Conservation (phyloP, 2,888 invertebrate species). For the Liopterus haemorrhoidalis region DNA sequence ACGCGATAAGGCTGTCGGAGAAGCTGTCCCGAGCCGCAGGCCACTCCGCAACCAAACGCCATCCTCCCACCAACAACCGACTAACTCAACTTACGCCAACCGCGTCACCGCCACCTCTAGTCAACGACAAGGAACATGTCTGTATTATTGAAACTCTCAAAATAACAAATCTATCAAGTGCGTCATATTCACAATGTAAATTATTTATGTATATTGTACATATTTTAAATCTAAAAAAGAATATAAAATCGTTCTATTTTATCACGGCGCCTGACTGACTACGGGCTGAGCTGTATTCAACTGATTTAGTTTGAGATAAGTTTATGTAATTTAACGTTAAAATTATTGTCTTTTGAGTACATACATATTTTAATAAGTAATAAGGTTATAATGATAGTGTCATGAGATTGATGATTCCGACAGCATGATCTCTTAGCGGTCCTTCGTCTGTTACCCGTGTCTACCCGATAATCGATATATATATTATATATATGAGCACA, state of each 20-base stretch:
- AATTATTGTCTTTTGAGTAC: slow-evolving; percentile 27
- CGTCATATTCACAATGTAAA: slow-evolving; percentile 39
- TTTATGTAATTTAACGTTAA: slow-evolving; percentile 26
- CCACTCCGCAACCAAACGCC: slow-evolving; percentile 7
- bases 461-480: not conserved
- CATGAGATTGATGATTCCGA: slow-evolving; percentile 18
- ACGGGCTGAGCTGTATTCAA: slow-evolving; percentile 34
- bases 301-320: slow-evolving; percentile 27
- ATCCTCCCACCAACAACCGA: slow-evolving; percentile 3
- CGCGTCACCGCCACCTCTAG: slow-evolving; percentile 38
- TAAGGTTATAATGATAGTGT: slow-evolving; percentile 21
- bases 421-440: slow-evolving; percentile 22
- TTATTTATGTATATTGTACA: slow-evolving; percentile 44
- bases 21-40: slow-evolving; percentile 21
- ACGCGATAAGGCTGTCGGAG: slow-evolving; percentile 21
- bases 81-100: slow-evolving; percentile 19
- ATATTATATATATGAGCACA: slow-evolving; percentile 6
- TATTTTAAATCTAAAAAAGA: slow-evolving; percentile 41
- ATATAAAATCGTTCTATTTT: slow-evolving; percentile 32
- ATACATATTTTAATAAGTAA: slow-evolving; percentile 21
- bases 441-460: slow-evolving; percentile 20
- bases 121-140: slow-evolving; percentile 34
- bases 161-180: slow-evolving; percentile 14
- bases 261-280: slow-evolving; percentile 38
- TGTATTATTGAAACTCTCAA: slow-evolving; percentile 2